phyloP scores from a whole-genome alignment of 1,140 invertebrate genomes.

The Drosophila bocki region DNA sequence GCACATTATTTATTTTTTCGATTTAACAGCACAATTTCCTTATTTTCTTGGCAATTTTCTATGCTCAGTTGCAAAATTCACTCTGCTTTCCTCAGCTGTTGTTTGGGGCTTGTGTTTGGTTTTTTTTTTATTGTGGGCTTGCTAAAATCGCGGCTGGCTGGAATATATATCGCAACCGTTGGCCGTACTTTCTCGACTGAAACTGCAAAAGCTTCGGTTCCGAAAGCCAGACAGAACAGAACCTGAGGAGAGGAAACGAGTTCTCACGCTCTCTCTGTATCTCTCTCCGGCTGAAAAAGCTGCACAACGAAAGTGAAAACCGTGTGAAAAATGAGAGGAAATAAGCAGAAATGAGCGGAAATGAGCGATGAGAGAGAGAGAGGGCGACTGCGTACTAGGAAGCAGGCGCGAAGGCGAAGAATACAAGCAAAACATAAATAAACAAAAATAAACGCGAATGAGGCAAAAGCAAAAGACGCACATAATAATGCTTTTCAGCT shows the following conservation, averaged over 20 bases:
- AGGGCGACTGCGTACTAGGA: slow-evolving; percentile 47
- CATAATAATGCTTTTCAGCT: slow-evolving; percentile 21
- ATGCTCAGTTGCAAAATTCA: slow-evolving; percentile 9
- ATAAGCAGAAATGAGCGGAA: not conserved
- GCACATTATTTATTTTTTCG: slow-evolving; percentile 27
- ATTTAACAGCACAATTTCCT: slow-evolving; percentile 10
- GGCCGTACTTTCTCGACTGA: slow-evolving; percentile 79
- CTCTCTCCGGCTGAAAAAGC: slow-evolving; percentile 36
- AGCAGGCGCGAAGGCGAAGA: slow-evolving; percentile 59
- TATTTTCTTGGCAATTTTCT: slow-evolving; percentile 4
- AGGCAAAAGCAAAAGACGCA: slow-evolving; percentile 59
- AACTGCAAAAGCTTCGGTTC: slow-evolving; percentile 55
- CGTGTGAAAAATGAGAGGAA: slow-evolving; percentile 41
- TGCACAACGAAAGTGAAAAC: slow-evolving; percentile 83
- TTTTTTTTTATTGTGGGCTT: slow-evolving; percentile 33
- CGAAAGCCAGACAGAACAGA: slow-evolving; percentile 55
- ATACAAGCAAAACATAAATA: slow-evolving; percentile 83
- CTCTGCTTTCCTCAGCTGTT: slow-evolving; percentile 17
- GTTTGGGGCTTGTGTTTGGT: slow-evolving; percentile 17
- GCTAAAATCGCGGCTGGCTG: slow-evolving; percentile 34
- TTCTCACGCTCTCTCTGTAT: slow-evolving; percentile 23
- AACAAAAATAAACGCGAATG: slow-evolving; percentile 82
- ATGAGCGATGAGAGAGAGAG: slow-evolving; percentile 11
- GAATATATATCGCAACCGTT: slow-evolving; percentile 61
- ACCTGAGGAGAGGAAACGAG: slow-evolving; percentile 26